A percentile compares a stretch with the other conserved stretches of the same genome.
phyloP scores from a whole-genome alignment of 2,113 vertebrate species.

The Arizona elegans region DNA sequence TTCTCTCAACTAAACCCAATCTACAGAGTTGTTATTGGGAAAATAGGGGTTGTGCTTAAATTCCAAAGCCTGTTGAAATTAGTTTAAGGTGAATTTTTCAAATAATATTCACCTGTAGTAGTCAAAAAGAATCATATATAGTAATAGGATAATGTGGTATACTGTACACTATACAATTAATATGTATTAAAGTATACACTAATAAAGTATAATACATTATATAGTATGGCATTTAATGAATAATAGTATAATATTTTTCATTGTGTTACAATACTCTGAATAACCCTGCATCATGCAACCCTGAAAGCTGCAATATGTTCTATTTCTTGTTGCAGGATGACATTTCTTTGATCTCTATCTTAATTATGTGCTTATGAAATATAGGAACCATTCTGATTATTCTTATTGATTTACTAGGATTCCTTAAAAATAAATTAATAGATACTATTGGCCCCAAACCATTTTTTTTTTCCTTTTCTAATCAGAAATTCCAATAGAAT shows the following conservation, averaged over 20 bases:
- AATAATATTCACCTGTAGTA: background rate
- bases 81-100: conserved; percentile 39
- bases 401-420: background rate
- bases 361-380: background rate
- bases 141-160: background rate
- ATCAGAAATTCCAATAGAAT: background rate
- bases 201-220: background rate
- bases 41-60: background rate
- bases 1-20: too few species aligned
- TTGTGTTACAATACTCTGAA: background rate
- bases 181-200: background rate
- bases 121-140: conserved; percentile 10
- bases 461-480: background rate
- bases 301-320: conserved; percentile 33
- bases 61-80: conserved; percentile 20
- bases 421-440: background rate
- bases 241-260: background rate
- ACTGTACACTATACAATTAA: background rate
- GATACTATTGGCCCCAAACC: background rate
- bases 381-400: background rate
- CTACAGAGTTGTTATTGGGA: too few species aligned
- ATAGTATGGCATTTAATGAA: background rate
- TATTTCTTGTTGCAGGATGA: background rate
- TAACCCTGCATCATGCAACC: background rate
- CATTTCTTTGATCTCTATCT: background rate